Evolutionary conservation across 2,888 invertebrate genomes (phyloP).

Genomic region (Pyrocoelia pectoralis): DNA sequence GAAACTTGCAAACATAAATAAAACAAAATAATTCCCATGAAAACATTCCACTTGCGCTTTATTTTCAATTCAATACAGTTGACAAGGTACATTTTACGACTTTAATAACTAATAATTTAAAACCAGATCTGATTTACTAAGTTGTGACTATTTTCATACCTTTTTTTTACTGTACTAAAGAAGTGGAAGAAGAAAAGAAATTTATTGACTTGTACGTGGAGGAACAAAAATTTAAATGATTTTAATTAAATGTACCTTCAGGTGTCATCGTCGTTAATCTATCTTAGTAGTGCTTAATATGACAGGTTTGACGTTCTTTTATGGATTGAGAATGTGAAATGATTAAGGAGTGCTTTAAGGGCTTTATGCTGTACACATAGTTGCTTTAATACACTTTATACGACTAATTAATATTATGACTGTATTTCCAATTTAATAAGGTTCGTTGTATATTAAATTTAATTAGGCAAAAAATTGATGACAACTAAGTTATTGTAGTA

Average conservation of each 20-base stretch:
- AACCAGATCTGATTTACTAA: conserved; percentile 22
- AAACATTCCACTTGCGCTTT: conserved; percentile 17
- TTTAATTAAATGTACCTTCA: conserved; percentile 21
- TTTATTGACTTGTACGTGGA: background rate
- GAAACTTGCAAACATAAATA: background rate
- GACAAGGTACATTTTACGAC: conserved; percentile 23
- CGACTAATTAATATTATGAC: background rate
- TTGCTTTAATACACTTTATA: background rate
- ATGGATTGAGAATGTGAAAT: conserved; percentile 12
- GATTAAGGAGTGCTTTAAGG: conserved; percentile 8
- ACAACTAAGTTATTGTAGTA: conserved; percentile 20
- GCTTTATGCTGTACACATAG: background rate
- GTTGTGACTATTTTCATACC: conserved; percentile 9
- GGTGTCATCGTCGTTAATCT: conserved; percentile 21
- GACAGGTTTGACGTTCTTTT: conserved; percentile 21
- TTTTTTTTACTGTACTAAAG: background rate
- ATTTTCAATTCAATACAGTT: conserved; percentile 1
- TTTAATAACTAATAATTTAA: conserved; percentile 26
- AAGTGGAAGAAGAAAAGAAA: too few species aligned
- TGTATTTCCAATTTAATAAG: conserved; percentile 8
- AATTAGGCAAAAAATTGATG: conserved; percentile 23
- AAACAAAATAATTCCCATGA: too few species aligned
- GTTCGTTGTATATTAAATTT: conserved; percentile 19
- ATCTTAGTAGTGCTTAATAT: conserved; percentile 18
- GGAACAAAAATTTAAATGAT: background rate